Conservation (phyloP, 2,113 vertebrate genomes). For the Ageneiosus marmoratus region DNA sequence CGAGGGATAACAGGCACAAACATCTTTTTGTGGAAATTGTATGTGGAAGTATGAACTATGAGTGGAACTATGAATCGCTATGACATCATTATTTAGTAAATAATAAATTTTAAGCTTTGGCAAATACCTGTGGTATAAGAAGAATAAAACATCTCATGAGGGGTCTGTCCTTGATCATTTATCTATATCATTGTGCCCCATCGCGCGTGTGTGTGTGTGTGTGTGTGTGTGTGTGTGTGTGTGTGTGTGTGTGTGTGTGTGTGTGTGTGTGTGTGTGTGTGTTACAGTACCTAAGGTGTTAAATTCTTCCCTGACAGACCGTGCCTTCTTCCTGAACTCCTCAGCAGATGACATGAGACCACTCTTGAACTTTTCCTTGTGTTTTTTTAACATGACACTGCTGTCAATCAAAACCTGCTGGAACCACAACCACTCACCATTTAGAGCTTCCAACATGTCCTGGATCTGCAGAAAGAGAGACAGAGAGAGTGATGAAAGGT, state of each 20-base stretch:
- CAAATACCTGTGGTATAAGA: background rate
- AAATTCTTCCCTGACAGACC: slow-evolving; percentile 74
- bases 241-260: slow-evolving; percentile 10
- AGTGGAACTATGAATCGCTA: background rate
- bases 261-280: slow-evolving; percentile 22
- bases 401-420: slow-evolving; percentile 80
- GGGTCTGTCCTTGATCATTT: background rate
- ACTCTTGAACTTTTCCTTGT: slow-evolving; percentile 83
- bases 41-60: no score
- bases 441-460: slow-evolving; percentile 71
- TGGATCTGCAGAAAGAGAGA: slow-evolving; percentile 70
- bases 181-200: background rate
- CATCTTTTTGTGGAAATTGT: background rate
- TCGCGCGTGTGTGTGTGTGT: slow-evolving; percentile 10
- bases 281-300: slow-evolving; percentile 68
- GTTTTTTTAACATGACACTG: slow-evolving; percentile 74
- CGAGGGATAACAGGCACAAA: background rate
- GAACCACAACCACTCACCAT: slow-evolving; percentile 77
- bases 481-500: slow-evolving; percentile 4
- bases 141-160: background rate
- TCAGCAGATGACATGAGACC: slow-evolving; percentile 74
- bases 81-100: background rate
- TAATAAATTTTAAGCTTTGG: background rate
- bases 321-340: slow-evolving; percentile 81
- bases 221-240: slow-evolving; percentile 28